Percentiles rank a stretch among this genome's conserved stretches.
Evolutionary conservation across 2,888 invertebrate genomes (phyloP).

Genomic region (Ferrisia virgata): DNA sequence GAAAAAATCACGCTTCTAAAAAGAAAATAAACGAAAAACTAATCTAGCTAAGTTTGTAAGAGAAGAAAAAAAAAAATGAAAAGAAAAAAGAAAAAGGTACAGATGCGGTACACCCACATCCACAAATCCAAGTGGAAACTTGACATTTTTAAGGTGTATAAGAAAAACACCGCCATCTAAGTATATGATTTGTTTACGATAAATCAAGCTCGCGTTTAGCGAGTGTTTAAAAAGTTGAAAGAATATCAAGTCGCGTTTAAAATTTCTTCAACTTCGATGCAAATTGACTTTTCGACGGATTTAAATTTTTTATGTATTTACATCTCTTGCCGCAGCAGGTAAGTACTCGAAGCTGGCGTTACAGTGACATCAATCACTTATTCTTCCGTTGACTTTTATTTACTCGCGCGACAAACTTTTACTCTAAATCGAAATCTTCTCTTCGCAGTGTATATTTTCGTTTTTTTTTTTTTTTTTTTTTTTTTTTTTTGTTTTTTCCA

Average conservation of each 20-base stretch:
- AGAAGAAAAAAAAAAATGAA: background rate
- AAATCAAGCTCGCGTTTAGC: background rate
- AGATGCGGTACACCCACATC: background rate
- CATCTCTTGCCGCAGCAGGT: background rate
- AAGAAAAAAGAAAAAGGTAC: background rate
- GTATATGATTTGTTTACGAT: background rate
- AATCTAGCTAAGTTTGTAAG: too few relatives aligned
- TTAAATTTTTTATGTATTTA: background rate
- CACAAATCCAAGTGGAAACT: background rate
- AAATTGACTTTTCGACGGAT: background rate
- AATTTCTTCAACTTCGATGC: background rate
- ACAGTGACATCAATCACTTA: slow-evolving; percentile 1
- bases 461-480: too few relatives aligned
- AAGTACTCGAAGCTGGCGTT: too few relatives aligned
- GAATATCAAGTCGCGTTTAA: background rate
- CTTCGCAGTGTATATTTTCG: background rate
- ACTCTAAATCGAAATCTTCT: background rate
- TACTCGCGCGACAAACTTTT: background rate
- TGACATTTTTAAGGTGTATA: background rate
- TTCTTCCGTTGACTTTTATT: background rate
- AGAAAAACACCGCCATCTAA: background rate
- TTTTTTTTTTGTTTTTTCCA: too few relatives aligned
- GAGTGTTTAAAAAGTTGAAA: background rate
- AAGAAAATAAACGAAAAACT: too few relatives aligned
- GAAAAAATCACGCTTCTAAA: background rate